Evolutionary conservation across 2,113 vertebrate species (phyloP).

Genomic region (Halichoerus grypus): DNA sequence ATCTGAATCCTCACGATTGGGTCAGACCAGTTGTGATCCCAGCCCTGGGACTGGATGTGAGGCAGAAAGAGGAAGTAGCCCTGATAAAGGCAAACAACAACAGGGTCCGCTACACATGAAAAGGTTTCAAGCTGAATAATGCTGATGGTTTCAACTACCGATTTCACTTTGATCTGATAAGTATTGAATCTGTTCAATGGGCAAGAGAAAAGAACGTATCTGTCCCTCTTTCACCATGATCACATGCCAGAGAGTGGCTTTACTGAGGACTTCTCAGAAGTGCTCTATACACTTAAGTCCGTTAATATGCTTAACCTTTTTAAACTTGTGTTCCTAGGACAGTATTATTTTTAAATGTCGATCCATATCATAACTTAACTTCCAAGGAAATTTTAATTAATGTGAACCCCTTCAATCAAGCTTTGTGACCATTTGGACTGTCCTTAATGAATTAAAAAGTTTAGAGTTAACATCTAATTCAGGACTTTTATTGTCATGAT

Average conservation of each 20-base stretch:
- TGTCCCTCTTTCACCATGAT: not conserved
- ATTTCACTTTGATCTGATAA: conserved; percentile 50
- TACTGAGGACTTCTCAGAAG: not conserved
- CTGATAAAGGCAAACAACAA: not conserved
- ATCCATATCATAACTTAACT: conserved; percentile 41
- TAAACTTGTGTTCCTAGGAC: not conserved
- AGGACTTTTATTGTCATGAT: conserved; percentile 23
- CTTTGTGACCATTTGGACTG: conserved; percentile 27
- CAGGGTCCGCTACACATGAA: not conserved
- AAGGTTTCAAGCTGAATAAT: conserved; percentile 56
- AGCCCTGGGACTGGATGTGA: not conserved
- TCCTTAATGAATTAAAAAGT: conserved; percentile 46
- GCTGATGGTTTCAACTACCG: conserved; percentile 39
- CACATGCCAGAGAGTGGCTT: not conserved
- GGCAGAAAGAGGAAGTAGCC: not conserved
- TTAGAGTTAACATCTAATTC: conserved; percentile 41
- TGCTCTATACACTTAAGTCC: not conserved
- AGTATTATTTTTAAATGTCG: conserved; percentile 45
- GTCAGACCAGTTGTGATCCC: not conserved
- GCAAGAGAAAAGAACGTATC: conserved; percentile 14
- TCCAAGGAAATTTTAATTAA: conserved; percentile 63
- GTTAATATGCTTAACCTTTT: conserved; percentile 32
- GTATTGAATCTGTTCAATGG: conserved; percentile 2
- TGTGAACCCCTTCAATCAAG: conserved; percentile 2
- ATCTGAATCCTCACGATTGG: not conserved